Evolutionary conservation across 2,888 invertebrate species (phyloP), one percentile per base, ranked within the genome.

Genomic region (Drosophila kokeensis): DNA sequence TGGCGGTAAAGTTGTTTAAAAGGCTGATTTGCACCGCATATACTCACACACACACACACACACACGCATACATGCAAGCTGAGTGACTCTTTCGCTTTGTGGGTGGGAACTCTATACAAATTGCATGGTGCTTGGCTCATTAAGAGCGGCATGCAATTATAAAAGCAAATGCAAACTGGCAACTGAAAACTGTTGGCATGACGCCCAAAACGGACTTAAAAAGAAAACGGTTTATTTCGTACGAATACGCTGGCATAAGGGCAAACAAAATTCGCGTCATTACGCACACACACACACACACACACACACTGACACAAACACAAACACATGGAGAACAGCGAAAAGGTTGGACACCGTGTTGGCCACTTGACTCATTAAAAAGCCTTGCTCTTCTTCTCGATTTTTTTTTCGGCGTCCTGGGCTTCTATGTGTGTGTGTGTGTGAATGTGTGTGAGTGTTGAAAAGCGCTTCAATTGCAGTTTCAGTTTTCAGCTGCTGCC

Each of bases 341-440:
- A 11, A 38, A n/a, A 55, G 27, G 36, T 55, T 49, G 21, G 69
- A 54, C 74, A 72, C 79, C 74, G 85, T 88, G 89, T 83, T 88
- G 88, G 90, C 88, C 87, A 87, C 90, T 87, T 87, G 86, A 90
- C 88, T 87, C 87, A 87, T 87, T 87, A 86, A 87, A 87, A 88
- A 76, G 81, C 69, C 65, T 76, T 63, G 42, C 72, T 65, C 76
- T 55, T 69, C 68, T 55, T 48, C 34, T 64, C 24, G 36, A 27
- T 57, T 59, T 45, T 18, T 32, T 45, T 52, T n/a, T 29, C 52
- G 42, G 40, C 30, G 53, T 67, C 30, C 66, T 58, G 50, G 62
- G 52, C 66, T 66, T 29, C 30, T 60, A 50, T 63, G 8, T 38
- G 27, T 55, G 40, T 82, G 78, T 50, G 55, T 64, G 60, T 54